Percentiles rank a stretch among this genome's conserved stretches.
These are phyloP conservation scores for Patella caerulea DNA, from an alignment of 2,888 invertebrate genomes.

Conservation along the genomic window DNA sequence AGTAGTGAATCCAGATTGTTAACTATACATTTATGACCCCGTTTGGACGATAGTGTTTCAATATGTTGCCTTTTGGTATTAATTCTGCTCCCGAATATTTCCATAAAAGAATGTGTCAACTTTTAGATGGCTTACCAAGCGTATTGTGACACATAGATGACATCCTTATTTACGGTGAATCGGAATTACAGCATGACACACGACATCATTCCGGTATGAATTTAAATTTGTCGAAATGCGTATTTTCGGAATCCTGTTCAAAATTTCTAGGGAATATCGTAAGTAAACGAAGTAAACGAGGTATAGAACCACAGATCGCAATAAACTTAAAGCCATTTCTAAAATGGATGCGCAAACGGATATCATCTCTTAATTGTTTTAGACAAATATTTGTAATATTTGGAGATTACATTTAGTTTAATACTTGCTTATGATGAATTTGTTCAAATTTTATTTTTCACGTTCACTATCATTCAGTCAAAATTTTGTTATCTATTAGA, in stretches of 20 bases:
- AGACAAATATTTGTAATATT: too few species aligned
- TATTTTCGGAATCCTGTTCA: conserved; percentile 21
- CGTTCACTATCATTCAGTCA: too few species aligned
- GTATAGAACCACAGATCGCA: conserved; percentile 27
- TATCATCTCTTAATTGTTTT: not conserved
- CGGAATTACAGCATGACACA: conserved; percentile 23
- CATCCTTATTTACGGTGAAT: conserved; percentile 26
- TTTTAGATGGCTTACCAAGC: conserved; percentile 23
- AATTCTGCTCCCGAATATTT: conserved; percentile 70
- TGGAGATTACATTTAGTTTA: too few species aligned
- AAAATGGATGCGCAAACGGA: not conserved
- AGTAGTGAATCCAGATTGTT: conserved; percentile 22
- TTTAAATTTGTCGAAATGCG: conserved; percentile 35
- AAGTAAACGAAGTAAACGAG: not conserved
- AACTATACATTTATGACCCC: conserved; percentile 43
- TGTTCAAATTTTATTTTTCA: too few species aligned
- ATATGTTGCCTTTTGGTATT: conserved; percentile 46
- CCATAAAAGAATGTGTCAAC: conserved; percentile 65
- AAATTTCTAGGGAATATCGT: conserved; percentile 38
- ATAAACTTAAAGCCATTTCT: not conserved
- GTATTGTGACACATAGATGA: conserved; percentile 41
- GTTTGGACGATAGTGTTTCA: conserved; percentile 42
- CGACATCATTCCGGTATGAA: conserved; percentile 24
- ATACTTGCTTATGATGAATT: too few species aligned
- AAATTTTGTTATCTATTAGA: too few species aligned